Base-by-base conservation (phyloP, 2,113 vertebrate species). In the Sigmodon hispidus region DNA sequence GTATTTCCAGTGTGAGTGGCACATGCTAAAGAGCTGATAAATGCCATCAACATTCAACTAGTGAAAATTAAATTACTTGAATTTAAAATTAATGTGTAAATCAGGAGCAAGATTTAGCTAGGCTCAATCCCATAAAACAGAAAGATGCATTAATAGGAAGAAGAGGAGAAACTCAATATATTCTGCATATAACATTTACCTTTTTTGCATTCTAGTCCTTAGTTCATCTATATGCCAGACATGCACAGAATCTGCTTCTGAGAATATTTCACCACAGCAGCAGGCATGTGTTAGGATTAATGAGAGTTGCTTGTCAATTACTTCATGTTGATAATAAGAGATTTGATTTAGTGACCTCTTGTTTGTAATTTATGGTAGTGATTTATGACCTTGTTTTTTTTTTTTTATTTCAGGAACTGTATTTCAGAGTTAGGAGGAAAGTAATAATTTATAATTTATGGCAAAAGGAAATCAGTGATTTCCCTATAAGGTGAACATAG, bases 371-470 rank as follows among this genome's bases (percentile, higher is more conserved):
- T 73, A 75, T 77, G 67, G n/a, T 52, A 86, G 40, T 91, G 76
- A 90, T 43, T 50, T 36, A 88, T 95, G 43, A 52, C 26, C 13
- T 63, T 75, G 36, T 86, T 92, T 95, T 84, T 36, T 79, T 86
- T 73, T 95, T 87, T 84, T 36, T 79, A 89, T 73, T 95, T 87
- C 87, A 90, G 45, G 13, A 63, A 31, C 81, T 90, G 7, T 75
- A 96, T 96, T 95, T 92, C 52, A 73, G 52, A 92, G 7, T 55
- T 10, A 36, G 52, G 83, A 95, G 93, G 81, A 67, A 94, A 90
- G 48, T 31, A 88, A 29, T 80, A 61, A 94, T 89, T 31, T 13
- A 90, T 95, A 95, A 87, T 94, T 93, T 91, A 86, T 88, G 19
- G 34, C 4, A 76, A 70, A 76, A 50, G 15, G 22, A 77, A 91